Evolutionary conservation across 2,113 vertebrate genomes (phyloP).

Genomic region (Smithornis capensis): DNA sequence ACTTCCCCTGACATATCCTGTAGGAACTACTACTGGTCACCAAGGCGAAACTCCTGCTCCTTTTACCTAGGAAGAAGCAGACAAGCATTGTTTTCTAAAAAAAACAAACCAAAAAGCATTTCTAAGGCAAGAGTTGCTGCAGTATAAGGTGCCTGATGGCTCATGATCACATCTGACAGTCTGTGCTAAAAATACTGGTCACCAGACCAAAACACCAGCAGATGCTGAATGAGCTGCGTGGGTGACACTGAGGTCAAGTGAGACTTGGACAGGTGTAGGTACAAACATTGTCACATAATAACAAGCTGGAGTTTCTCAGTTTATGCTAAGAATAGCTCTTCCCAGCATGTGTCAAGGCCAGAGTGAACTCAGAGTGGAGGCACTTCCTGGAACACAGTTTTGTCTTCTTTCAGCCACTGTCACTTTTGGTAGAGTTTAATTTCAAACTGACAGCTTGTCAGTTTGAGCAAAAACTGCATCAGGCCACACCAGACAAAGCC

Average conservation of each 20-base stretch:
- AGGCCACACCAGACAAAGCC: background rate
- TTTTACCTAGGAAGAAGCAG: background rate
- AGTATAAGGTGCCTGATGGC: background rate
- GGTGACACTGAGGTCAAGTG: background rate
- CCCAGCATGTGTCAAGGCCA: background rate
- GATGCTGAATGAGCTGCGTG: background rate
- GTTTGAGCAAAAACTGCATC: background rate
- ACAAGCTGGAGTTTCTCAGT: constrained; percentile 5
- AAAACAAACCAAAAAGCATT: background rate
- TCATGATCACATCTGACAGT: rapidly evolving
- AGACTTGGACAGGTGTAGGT: background rate
- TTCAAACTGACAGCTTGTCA: background rate
- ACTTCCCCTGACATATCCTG: background rate
- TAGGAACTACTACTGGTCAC: background rate
- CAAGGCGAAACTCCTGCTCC: background rate
- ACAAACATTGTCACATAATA: background rate
- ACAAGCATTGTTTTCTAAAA: background rate
- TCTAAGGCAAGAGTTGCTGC: background rate
- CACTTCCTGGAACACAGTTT: background rate
- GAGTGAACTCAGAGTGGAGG: background rate
- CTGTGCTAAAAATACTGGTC: constrained; percentile 16
- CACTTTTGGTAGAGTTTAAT: background rate
- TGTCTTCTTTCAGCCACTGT: background rate
- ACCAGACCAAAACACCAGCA: background rate
- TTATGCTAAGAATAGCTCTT: constrained; percentile 11